Conservation (phyloP, 2,113 vertebrate species). For the Anarrhichthys ocellatus region DNA sequence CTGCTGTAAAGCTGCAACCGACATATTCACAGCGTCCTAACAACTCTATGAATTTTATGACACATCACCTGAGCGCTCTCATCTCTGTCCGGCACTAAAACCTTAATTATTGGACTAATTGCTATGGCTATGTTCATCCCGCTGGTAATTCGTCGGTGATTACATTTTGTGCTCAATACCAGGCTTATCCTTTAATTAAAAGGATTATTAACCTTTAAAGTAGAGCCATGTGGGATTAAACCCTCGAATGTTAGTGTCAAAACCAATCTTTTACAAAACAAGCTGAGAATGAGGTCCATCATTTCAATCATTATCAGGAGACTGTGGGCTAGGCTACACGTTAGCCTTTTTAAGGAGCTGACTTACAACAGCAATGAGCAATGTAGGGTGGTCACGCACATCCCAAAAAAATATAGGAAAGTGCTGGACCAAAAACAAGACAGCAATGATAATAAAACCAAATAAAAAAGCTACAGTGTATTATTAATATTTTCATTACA, state of each 20-base stretch:
- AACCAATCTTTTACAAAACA: slow-evolving; percentile 52
- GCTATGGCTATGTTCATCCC: slow-evolving; percentile 96
- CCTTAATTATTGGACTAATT: slow-evolving; percentile 99
- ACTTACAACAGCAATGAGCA: slow-evolving; percentile 58
- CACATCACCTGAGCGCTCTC: slow-evolving; percentile 92
- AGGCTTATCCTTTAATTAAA: slow-evolving; percentile 97
- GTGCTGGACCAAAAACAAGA: background rate
- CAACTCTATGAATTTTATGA: slow-evolving; percentile 96
- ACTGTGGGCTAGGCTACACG: slow-evolving; percentile 46
- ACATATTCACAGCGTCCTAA: slow-evolving; percentile 87
- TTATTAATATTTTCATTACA: background rate
- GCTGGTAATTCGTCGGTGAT: slow-evolving; percentile 95
- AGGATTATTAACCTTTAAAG: slow-evolving; percentile 97
- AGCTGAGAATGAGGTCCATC: slow-evolving; percentile 50
- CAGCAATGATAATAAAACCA: background rate
- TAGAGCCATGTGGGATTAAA: slow-evolving; percentile 87
- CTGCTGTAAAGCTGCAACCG: slow-evolving; percentile 90
- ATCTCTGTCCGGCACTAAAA: slow-evolving; percentile 98
- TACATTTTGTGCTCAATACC: slow-evolving; percentile 94
- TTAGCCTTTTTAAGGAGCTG: slow-evolving; percentile 60
- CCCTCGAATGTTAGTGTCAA: slow-evolving; percentile 84
- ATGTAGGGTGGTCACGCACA: background rate
- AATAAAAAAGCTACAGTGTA: background rate
- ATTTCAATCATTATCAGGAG: slow-evolving; percentile 74
- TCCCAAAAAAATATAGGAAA: background rate